These are phyloP conservation scores for Drosophila santomea DNA, from an alignment of 1,140 invertebrate species.

Conservation along the genomic window DNA sequence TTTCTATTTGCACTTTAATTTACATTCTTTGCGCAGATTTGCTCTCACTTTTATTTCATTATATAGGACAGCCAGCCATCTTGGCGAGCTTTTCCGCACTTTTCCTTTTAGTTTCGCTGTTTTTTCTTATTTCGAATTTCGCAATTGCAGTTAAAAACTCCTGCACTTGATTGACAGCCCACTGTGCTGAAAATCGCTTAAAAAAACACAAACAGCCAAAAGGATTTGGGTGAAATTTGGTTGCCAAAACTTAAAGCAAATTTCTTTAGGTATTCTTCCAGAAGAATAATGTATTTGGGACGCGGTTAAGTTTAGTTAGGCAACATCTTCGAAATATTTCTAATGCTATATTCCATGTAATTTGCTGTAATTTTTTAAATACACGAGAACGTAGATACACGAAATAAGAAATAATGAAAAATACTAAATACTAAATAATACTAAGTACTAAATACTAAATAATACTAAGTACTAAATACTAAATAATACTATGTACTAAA, in stretches of 20 bases:
- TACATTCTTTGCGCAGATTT: constrained; percentile 23
- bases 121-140: background rate
- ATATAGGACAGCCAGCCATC: constrained; percentile 5
- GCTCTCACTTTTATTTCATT: constrained; percentile 37
- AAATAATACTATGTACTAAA: no score
- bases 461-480: no score
- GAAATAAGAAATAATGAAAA: no score
- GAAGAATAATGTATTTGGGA: no score
- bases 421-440: no score
- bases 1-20: constrained; percentile 49
- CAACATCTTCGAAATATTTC: no score
- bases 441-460: no score
- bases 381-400: no score
- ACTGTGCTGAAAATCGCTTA: constrained; percentile 9
- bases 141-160: constrained; percentile 24
- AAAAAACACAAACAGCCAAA: background rate
- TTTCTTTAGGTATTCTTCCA: no score
- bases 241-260: background rate
- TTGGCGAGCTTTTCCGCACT: constrained; percentile 11
- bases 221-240: background rate
- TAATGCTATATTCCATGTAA: no score
- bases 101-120: constrained; percentile 9
- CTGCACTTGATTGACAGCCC: constrained; percentile 40
- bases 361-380: no score
- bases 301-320: no score